phyloP scores from a whole-genome alignment of 1,140 invertebrate species.

The Limonius californicus region DNA sequence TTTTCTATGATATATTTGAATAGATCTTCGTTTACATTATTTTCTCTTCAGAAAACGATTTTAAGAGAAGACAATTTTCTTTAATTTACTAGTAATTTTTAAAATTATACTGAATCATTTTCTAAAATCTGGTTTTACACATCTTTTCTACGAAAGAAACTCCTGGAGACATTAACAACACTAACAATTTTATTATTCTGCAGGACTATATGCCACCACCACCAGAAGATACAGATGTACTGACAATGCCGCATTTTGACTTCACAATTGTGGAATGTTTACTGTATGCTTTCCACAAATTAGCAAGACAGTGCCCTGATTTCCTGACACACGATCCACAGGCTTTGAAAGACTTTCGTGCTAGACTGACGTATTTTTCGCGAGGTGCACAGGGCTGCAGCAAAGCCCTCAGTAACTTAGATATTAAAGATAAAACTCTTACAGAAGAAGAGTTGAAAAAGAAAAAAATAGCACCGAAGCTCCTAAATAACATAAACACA shows the following conservation, averaged over 20 bases:
- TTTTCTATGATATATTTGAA: too few species aligned
- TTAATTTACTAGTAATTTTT: conserved; percentile 35
- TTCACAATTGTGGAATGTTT: conserved; percentile 93
- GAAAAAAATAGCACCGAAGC: conserved; percentile 81
- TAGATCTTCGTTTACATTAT: too few species aligned
- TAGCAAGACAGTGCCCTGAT: conserved; percentile 77
- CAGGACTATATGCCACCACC: conserved; percentile 77
- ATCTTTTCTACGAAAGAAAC: conserved; percentile 22
- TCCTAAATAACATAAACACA: conserved; percentile 82
- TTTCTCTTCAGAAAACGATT: too few species aligned
- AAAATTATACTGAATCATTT: conserved; percentile 19
- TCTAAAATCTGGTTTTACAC: conserved; percentile 26
- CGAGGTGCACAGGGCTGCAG: conserved; percentile 75
- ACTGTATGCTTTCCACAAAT: conserved; percentile 82
- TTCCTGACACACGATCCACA: conserved; percentile 76
- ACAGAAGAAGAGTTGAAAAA: conserved; percentile 64
- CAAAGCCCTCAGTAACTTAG: conserved; percentile 28
- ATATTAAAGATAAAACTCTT: conserved; percentile 54
- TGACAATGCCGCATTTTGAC: conserved; percentile 71
- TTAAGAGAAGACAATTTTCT: too few species aligned
- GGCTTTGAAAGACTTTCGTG: conserved; percentile 81
- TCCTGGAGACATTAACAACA: too few species aligned
- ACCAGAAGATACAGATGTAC: conserved; percentile 60
- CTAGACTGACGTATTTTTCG: conserved; percentile 88
- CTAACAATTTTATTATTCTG: too few species aligned